Percentiles rank a stretch among this genome's conserved stretches.
Conservation (phyloP, 2,113 vertebrate species). For the Scomber japonicus region DNA sequence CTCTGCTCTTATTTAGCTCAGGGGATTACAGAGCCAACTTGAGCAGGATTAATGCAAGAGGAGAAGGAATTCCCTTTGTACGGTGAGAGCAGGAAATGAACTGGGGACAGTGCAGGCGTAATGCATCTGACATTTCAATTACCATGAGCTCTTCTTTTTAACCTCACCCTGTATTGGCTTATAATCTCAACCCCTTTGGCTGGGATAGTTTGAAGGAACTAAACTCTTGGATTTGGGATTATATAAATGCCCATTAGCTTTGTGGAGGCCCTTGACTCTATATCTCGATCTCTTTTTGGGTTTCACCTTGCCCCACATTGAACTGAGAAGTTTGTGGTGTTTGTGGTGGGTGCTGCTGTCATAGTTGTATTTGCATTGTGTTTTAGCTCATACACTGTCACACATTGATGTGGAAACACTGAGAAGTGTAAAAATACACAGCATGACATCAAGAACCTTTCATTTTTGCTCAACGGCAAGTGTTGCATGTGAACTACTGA, state of each 20-base stretch:
- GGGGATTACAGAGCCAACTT: slow-evolving; percentile 75
- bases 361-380: neutral
- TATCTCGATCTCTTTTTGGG: neutral
- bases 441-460: neutral
- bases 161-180: slow-evolving; percentile 12
- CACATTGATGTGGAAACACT: neutral
- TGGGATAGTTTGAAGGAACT: slow-evolving; percentile 1
- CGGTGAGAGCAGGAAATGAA: slow-evolving; percentile 51
- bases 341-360: slow-evolving; percentile 12
- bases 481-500: neutral
- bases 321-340: slow-evolving; percentile 38
- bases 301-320: slow-evolving; percentile 31
- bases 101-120: slow-evolving; percentile 22
- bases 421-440: slow-evolving; percentile 5
- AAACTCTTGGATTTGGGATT: neutral
- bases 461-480: slow-evolving; percentile 3
- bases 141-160: slow-evolving; percentile 22
- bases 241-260: slow-evolving; percentile 8
- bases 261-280: slow-evolving; percentile 5
- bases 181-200: slow-evolving; percentile 8
- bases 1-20: slow-evolving; percentile 60
- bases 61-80: slow-evolving; percentile 68
- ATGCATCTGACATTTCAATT: slow-evolving; percentile 51
- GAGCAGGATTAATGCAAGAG: slow-evolving; percentile 70
- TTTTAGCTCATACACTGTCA: slow-evolving; percentile 12